Percentiles rank a stretch among this genome's conserved stretches.
Conservation (phyloP, 2,888 invertebrate species). For the Pyralis farinalis region DNA sequence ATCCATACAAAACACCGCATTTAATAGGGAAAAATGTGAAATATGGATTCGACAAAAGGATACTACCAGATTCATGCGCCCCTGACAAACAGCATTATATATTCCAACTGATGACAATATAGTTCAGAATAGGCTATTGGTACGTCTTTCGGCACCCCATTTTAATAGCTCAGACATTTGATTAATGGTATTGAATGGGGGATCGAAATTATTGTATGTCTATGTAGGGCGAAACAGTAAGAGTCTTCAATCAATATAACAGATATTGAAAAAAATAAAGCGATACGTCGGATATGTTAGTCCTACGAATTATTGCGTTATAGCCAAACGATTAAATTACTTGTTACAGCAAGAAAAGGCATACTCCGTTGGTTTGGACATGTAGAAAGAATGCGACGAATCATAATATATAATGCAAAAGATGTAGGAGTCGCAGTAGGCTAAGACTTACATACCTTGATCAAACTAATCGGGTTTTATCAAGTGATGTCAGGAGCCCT, state of each 20-base stretch:
- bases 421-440: no score
- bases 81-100: slow-evolving; percentile 33
- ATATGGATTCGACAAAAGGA: slow-evolving; percentile 28
- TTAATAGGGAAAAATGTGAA: slow-evolving; percentile 19
- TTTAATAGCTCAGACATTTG: slow-evolving; percentile 68
- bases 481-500: no score
- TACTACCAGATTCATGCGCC: slow-evolving; percentile 35
- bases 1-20: not conserved
- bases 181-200: slow-evolving; percentile 65
- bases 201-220: slow-evolving; percentile 48
- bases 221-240: slow-evolving; percentile 21
- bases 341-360: no score
- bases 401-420: no score
- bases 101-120: slow-evolving; percentile 43
- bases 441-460: no score
- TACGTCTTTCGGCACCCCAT: slow-evolving; percentile 67
- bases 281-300: no score
- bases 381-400: no score
- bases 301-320: no score
- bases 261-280: no score
- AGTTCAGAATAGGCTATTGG: slow-evolving; percentile 60
- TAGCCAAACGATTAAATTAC: no score
- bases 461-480: no score
- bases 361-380: no score
- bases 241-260: not conserved